Evolutionary conservation across 1,140 invertebrate species (phyloP), one percentile per base, ranked within the genome.

Genomic region (Magallana angulata): DNA sequence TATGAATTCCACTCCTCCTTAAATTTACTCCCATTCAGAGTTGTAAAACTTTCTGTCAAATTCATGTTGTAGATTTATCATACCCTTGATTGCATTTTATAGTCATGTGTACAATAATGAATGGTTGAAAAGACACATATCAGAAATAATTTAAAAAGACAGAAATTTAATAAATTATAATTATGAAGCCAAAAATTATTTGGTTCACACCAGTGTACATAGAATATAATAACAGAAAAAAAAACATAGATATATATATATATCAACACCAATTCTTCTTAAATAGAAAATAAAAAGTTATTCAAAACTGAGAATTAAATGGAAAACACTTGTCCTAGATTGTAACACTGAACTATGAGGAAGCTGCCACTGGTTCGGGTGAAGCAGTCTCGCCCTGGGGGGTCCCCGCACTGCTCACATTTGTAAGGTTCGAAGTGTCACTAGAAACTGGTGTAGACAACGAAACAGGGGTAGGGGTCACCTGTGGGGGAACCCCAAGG

Each of bases 381-480:
- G 68, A 30, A 2, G 68, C 68, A 30, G 68, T 76, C 68, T 76
- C 24, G 12, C 68, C 68, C 9, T 76, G 68, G 36, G 24, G 18
- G 36, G 8, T 30, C 24, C 24, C 68, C 14, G 18, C 7, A 11
- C 9, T 36, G 68, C 7, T 24, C 68, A 76, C 68, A 76, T 36
- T 76, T 30, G 30, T 76, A 30, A 76, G 24, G 36, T 76, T 76
- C 4, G 60, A n/a, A 18, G 68, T 76, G 68, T 76, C 68, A 76
- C 24, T 30, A 76, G 68, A 76, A 30, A 71, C 64, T 9, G 64
- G 7, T 71, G 68, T 76, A 12, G 60, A 62, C 60, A 62, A 62
- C n/a, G 60, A 62, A 62, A 62, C 12, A 62, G 14, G 14, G 6
- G 60, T 62, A n/a, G 68, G 68, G 12, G 36, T 11, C 9, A 30